Base-by-base conservation (phyloP, 2,888 invertebrate species). In the Brachyopa scutellaris region DNA sequence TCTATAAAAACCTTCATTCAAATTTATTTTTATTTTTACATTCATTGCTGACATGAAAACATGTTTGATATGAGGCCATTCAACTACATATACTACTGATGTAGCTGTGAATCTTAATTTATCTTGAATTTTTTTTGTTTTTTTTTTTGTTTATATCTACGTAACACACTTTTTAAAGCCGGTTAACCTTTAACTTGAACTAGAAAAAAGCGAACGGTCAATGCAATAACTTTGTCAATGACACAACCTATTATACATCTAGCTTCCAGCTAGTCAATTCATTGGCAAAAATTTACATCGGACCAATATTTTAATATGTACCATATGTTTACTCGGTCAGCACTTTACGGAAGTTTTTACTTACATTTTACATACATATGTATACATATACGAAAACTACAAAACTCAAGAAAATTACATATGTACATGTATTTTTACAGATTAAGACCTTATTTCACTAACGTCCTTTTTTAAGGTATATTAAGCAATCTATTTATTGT, bases 151-250 rank as follows among this genome's bases (percentile, higher is more conserved):
- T 47, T 8, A 49, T 31, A 29, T 31, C 42, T 42, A 57, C 36
- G 42, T 17, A 67, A 33, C 26, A 67, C 7, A 49, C 31, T 40
- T 55, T 36, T 69, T 40, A 15, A 72, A 78, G 72, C 78, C 72
- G 78, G 78, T 64, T 66, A 64, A 78, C 78, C 72, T 78, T 78
- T 72, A 78, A 78, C 78, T 78, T 78, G 78, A 78, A 78, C 78
- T 78, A 78, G 72, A 78, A 78, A 78, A 13, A 40, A 57, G 26
- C 7, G 49, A 49, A 40, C 23, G 57, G 23, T 72, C 53, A 78
- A 49, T 51, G 40, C 40, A 26, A 64, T 8, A 36, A n/a, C 31
- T 40, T 6, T 42, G 72, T 53, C 78, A 78, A 59, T 78, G 72
- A 70, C 2, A 31, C 29, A 11, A 11, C 5, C 19, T n/a, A n/a